phyloP scores from a whole-genome alignment of 2,888 invertebrate genomes.

The Nebria brevicollis region DNA sequence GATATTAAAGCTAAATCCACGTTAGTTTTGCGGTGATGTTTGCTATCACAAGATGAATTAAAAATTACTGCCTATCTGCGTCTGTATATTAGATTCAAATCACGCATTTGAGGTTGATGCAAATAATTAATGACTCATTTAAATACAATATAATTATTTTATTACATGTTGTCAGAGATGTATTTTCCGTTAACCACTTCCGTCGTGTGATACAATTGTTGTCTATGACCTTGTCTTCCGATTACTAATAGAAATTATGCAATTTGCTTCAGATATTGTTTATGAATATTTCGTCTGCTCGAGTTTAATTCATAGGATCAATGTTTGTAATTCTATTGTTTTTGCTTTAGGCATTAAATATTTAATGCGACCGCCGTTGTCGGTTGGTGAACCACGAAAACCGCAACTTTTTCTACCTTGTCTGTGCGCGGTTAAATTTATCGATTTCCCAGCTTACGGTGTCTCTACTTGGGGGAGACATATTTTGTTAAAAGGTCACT shows the following conservation, averaged over 20 bases:
- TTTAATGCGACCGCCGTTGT: constrained; percentile 13
- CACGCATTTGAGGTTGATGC: background rate
- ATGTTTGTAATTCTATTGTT: background rate
- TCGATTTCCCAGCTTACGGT: background rate
- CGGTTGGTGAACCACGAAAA: constrained; percentile 13
- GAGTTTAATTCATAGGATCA: background rate
- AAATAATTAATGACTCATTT: constrained; percentile 23
- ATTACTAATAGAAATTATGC: background rate
- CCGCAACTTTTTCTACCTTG: constrained; percentile 16
- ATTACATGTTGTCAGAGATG: constrained; percentile 21
- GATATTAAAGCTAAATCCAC: constrained; percentile 30
- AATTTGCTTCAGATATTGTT: background rate
- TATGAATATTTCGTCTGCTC: background rate
- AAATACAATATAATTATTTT: constrained; percentile 35
- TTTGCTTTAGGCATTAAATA: constrained; percentile 4
- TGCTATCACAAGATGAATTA: constrained; percentile 11
- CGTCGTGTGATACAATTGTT: constrained; percentile 15
- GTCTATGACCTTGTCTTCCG: background rate
- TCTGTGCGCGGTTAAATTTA: background rate
- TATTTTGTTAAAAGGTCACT: constrained; percentile 13
- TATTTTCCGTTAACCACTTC: constrained; percentile 33
- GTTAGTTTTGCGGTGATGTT: constrained; percentile 15
- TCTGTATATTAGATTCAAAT: background rate
- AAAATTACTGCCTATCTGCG: background rate
- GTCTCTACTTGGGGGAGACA: background rate